phyloP scores from a whole-genome alignment of 1,140 invertebrate species.

The Palaemon carinicauda region DNA sequence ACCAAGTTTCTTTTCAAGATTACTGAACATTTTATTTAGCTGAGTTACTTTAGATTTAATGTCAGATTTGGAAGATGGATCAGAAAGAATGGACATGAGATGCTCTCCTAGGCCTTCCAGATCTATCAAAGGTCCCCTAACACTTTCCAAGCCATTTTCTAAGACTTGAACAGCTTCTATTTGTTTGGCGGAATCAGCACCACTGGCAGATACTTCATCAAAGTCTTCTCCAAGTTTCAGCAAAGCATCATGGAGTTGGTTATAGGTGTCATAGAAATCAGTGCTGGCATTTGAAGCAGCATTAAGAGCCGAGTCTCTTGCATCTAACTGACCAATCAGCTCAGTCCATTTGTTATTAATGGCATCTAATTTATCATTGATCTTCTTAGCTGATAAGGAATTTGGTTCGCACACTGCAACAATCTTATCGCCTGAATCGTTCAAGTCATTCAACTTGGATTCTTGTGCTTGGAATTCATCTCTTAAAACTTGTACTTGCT shows the following conservation, averaged over 20 bases:
- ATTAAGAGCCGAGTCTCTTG: slow-evolving; percentile 82
- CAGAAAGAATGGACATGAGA: slow-evolving; percentile 87
- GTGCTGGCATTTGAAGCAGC: slow-evolving; percentile 87
- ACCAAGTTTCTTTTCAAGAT: slow-evolving; percentile 87
- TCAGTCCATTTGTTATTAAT: slow-evolving; percentile 78
- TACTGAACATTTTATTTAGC: slow-evolving; percentile 83
- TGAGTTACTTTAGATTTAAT: slow-evolving; percentile 87
- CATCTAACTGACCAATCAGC: slow-evolving; percentile 79
- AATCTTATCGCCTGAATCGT: slow-evolving; percentile 81
- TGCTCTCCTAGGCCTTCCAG: slow-evolving; percentile 86
- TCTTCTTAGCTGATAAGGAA: slow-evolving; percentile 78
- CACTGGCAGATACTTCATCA: slow-evolving; percentile 82
- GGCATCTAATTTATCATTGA: slow-evolving; percentile 67
- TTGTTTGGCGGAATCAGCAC: slow-evolving; percentile 82
- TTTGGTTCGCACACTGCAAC: slow-evolving; percentile 75
- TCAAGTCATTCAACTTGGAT: slow-evolving; percentile 84
- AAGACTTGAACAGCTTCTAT: slow-evolving; percentile 82
- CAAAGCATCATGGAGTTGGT: slow-evolving; percentile 80
- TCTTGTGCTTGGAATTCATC: slow-evolving; percentile 93
- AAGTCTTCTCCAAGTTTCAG: slow-evolving; percentile 86
- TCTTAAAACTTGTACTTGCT: slow-evolving; percentile 89
- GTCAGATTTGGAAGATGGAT: slow-evolving; percentile 87
- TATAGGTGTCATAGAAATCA: slow-evolving; percentile 87
- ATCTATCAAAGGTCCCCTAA: slow-evolving; percentile 85
- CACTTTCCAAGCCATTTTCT: slow-evolving; percentile 86